Conservation (phyloP, 2,888 invertebrate genomes). For the Calliopum simillimum region DNA sequence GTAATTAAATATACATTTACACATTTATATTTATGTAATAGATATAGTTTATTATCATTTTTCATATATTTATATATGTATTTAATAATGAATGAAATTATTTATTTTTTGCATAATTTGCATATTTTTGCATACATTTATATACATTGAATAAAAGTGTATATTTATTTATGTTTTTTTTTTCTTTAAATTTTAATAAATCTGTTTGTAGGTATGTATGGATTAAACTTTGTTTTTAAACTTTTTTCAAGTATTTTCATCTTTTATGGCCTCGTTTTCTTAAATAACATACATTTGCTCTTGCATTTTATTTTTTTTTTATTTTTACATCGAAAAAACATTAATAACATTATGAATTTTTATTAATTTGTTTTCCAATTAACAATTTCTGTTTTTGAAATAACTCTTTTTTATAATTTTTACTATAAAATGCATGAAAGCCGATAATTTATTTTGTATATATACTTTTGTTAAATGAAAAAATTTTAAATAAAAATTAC, state of each 20-base stretch:
- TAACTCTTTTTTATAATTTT: background rate
- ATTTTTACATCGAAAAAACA: conserved; percentile 23
- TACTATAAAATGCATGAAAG: conserved; percentile 27
- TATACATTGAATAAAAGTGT: background rate
- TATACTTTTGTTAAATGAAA: background rate
- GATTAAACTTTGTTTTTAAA: conserved; percentile 7
- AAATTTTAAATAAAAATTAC: too few relatives aligned
- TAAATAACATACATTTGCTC: background rate
- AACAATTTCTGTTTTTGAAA: background rate
- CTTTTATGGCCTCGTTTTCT: background rate
- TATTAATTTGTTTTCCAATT: conserved; percentile 4
- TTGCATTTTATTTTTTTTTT: background rate
- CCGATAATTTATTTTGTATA: conserved; percentile 9
- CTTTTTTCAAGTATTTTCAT: background rate
- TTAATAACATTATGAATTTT: conserved; percentile 2
- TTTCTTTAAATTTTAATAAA: conserved; percentile 11
- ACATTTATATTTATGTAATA: conserved; percentile 2
- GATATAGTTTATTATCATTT: too few relatives aligned
- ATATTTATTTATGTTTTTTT: background rate
- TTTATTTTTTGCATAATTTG: too few relatives aligned
- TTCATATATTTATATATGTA: too few relatives aligned
- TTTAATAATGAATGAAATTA: too few relatives aligned
- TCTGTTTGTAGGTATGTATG: conserved; percentile 17
- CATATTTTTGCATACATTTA: background rate
- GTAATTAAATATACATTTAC: background rate